Percentiles rank a stretch among this genome's conserved stretches.
Conservation (phyloP, 2,797 vertebrate species). For the Neostethus bicornis region DNA sequence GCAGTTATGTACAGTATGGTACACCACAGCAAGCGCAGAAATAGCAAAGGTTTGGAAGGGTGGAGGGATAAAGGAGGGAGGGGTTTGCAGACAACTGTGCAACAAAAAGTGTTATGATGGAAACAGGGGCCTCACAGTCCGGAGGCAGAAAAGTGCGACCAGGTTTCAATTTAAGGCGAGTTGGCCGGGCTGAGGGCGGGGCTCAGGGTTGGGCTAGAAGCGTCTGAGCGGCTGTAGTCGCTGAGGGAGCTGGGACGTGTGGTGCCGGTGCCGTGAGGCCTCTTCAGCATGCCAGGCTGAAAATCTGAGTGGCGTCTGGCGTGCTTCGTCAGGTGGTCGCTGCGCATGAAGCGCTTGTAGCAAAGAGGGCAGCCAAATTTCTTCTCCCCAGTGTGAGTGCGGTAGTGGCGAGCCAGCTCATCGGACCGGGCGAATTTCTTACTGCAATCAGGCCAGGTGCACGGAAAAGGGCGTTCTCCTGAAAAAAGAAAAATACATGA, state of each 20-base stretch:
- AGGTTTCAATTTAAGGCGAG: conserved; percentile 87
- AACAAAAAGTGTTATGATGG: conserved; percentile 75
- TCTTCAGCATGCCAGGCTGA: conserved; percentile 93
- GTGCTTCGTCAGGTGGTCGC: conserved; percentile 97
- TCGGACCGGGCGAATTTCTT: conserved; percentile 98
- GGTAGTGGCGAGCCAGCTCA: conserved; percentile 95
- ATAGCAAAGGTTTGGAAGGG: conserved; percentile 57
- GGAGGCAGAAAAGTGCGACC: conserved; percentile 82
- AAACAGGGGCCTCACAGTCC: conserved; percentile 66
- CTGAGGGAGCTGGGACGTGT: conserved; percentile 91
- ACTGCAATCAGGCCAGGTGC: conserved; percentile 94
- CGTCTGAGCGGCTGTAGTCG: conserved; percentile 96
- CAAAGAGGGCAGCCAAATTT: conserved; percentile 96
- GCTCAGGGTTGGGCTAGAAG: conserved; percentile 92
- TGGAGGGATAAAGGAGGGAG: conserved; percentile 3
- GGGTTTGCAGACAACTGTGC: conserved; percentile 74
- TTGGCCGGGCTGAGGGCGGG: conserved; percentile 92
- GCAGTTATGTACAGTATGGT: conserved; percentile 86
- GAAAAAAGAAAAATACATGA: too few species aligned
- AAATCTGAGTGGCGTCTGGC: conserved; percentile 94
- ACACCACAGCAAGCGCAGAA: conserved; percentile 83
- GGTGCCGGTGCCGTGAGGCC: conserved; percentile 75
- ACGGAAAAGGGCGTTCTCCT: conserved; percentile 96
- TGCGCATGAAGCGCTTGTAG: conserved; percentile 98
- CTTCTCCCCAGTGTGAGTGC: conserved; percentile 98